Evolutionary conservation across 2,113 vertebrate species (phyloP), one percentile per base, ranked within the genome.

Genomic region (Semicossyphus pulcher): DNA sequence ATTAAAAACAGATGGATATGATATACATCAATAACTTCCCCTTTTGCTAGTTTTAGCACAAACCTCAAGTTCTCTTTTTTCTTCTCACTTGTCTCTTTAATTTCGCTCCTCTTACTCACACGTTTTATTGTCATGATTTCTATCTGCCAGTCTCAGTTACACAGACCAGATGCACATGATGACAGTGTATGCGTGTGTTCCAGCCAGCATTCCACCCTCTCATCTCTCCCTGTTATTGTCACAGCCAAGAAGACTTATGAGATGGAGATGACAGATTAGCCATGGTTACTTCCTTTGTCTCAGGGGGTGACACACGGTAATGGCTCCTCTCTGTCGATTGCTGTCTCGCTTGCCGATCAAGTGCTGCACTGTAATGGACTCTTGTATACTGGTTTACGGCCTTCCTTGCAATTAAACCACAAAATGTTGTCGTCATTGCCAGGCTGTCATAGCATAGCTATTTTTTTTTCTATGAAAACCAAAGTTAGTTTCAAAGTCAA

Each of bases 231-330:
- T 21, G 14, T 72, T 51, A 23, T 53, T 52, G 42, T 63, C 59
- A 34, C 34, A 29, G 48, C 21, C 81, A n/a, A 52, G 34, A 32
- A 26, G 36, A 60, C 34, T 11, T 54, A 78, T 82, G 64, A 80
- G 69, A 61, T 47, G 39, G 71, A 45, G 76, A 78, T 53, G 78
- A 86, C 71, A 81, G 85, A 82, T 77, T 29, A 42, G 16, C 58
- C 58, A 44, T 4, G 29, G 25, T 29, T 23, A 74, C 83, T 56
- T 80, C 58, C 71, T 78, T 42, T 62, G 42, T 39, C 12, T 45
- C 41, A 51, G 68, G 48, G 65, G 47, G 25, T 79, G 64, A 88
- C 37, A 11, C 51, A 52, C 12, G 14, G 12, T 76, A 73, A 82
- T 76, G 52, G 64, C 57, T 6, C 56, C 34, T 76, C 39, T 58